These are phyloP conservation scores for Dendrocopos noguchii DNA, from an alignment of 2,113 vertebrate genomes.

Conservation along the genomic window DNA sequence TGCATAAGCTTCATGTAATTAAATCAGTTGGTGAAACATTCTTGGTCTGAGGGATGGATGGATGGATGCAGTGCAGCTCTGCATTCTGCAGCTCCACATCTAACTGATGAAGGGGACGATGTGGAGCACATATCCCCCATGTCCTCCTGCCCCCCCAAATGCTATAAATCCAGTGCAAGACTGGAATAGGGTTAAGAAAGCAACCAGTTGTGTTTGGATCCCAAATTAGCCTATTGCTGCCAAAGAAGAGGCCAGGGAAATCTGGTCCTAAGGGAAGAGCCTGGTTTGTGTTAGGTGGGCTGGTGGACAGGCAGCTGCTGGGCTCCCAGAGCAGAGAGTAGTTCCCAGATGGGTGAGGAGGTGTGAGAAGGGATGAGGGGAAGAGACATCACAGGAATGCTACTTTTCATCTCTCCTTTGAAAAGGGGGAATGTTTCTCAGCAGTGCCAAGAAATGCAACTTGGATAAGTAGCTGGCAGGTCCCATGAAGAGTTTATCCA, in stretches of 20 bases:
- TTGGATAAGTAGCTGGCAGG: background rate
- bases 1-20: constrained; percentile 42
- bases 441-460: background rate
- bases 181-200: background rate
- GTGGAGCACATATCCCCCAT: background rate
- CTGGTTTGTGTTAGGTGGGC: background rate
- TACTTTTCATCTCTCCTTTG: background rate
- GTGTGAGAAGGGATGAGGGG: background rate
- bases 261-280: background rate
- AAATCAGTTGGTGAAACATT: constrained; percentile 38
- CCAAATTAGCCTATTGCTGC: background rate
- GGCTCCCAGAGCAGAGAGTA: background rate
- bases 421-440: background rate
- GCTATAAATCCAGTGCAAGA: background rate
- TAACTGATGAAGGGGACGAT: background rate
- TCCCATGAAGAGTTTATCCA: background rate
- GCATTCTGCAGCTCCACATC: background rate
- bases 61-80: background rate
- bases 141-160: background rate
- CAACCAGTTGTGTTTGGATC: background rate
- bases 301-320: background rate
- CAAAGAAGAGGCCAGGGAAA: background rate
- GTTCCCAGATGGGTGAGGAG: background rate
- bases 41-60: background rate
- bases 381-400: background rate